Evolutionary conservation across 1,140 invertebrate species (phyloP), one percentile per base, ranked within the genome.

Genomic region (Calephelis nemesis): DNA sequence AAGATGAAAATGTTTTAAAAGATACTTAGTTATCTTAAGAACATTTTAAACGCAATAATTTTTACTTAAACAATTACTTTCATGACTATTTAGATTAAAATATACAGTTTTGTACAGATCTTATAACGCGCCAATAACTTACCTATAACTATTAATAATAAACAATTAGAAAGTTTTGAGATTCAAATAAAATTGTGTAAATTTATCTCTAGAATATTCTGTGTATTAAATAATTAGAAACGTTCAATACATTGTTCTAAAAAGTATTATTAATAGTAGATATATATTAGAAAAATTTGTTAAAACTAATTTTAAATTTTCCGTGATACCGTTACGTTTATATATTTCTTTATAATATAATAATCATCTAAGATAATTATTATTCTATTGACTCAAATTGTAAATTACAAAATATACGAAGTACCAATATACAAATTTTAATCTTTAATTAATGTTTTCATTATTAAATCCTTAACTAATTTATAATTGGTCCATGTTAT

Each of bases 361-460:
- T 79, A 77, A 77, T 84, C 79, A 75, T 82, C 76, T 86, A 82
- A 87, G 77, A 79, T 87, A 80, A 84, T 83, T 84, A 87, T 82
- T 87, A n/a, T n/a, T n/a, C 83, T 89, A 87, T 85, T 77, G 81
- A 90, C 79, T 88, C 79, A 76, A 87, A 82, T 81, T 89, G 87
- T 89, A 90, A 89, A 88, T 88, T 78, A 84, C 84, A 85, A 81
- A 84, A 86, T 90, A 90, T 90, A 90, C 87, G 88, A 90, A 89
- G 85, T 90, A 90, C 87, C 88, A 88, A 89, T 90, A 90, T 90
- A 90, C 88, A 90, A 90, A 85, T 89, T 90, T 90, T 88, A 89
- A 90, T 89, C 88, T 88, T 90, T 89, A 68, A 15, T 58, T 62
- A 19, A 52, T 64, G 70, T 73, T 79, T 88, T 78, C 68, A 58